These are phyloP conservation scores for Macroramphosus scolopax DNA, from an alignment of 2,797 vertebrate species.

Conservation along the genomic window DNA sequence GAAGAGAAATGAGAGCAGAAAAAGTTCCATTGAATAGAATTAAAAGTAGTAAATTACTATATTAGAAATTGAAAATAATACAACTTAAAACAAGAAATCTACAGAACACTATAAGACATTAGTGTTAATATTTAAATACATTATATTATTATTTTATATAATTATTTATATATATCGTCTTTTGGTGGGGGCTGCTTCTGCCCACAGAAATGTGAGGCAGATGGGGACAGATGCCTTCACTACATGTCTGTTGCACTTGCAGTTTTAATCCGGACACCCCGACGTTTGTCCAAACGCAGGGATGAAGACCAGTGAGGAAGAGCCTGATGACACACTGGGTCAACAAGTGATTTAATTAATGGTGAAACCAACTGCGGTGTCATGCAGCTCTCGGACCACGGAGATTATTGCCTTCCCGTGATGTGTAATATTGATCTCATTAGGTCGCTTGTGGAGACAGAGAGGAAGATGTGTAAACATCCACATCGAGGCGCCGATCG, in stretches of 20 bases:
- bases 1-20: too few species aligned
- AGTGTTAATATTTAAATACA: too few species aligned
- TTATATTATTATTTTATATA: too few species aligned
- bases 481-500: conserved; percentile 19
- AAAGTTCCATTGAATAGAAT: too few species aligned
- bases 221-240: conserved; percentile 49
- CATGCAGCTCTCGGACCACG: conserved; percentile 43
- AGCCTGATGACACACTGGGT: conserved; percentile 53
- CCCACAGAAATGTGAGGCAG: conserved; percentile 39
- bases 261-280: conserved; percentile 34
- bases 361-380: conserved; percentile 51
- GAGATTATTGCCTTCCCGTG: conserved; percentile 57
- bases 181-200: too few species aligned
- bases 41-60: too few species aligned
- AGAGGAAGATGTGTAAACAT: conserved; percentile 18
- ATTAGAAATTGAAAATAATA: too few species aligned
- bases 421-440: conserved; percentile 68
- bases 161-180: too few species aligned
- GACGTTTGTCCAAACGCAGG: conserved; percentile 47
- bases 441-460: conserved; percentile 30
- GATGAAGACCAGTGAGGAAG: conserved; percentile 32
- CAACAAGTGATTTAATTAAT: conserved; percentile 67
- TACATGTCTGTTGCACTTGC: conserved; percentile 39
- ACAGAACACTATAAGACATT: too few species aligned
- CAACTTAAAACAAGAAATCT: too few species aligned